Evolutionary conservation across 2,797 vertebrate species (phyloP), one percentile per base, ranked within the genome.

Genomic region (Tenualosa ilisha): DNA sequence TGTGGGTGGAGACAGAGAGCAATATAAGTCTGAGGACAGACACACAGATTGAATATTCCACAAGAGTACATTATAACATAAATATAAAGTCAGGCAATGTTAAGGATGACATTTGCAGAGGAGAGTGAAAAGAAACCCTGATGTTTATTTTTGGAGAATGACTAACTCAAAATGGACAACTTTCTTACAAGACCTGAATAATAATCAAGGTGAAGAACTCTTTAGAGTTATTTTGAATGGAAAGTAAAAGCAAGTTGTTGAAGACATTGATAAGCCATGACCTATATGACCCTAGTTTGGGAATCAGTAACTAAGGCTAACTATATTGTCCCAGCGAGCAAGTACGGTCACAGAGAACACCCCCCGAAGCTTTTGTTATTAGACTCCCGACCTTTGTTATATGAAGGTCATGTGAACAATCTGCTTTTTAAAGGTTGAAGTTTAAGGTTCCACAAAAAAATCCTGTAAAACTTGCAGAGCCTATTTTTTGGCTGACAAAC

Each of bases 1-100:
- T 97, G 93, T 84, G 92, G 91, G 88, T 90, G 93, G 92, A 89
- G 91, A 94, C 92, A 95, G 49, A 93, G 75, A 84, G 50, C 40
- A 75, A 85, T n/a, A 82, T 49, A 12, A 26, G 20, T 24, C 50
- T 59, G n/a, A 50, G 11, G 26, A 17, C 11, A 12, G 40, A 12
- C 13, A 20, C 63, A 15, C 17, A 84, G 20, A 17, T 6, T 12
- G 54, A 79, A 13, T 65, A 1, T 40, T 65, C 6, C 24, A 65
- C 3, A 31, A 68, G n/a, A 68, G 31, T 26, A 31, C 63, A 31
- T 24, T 11, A 68, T 43, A 20, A 13, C 6, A 40, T 43, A 37
- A 43, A 22, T 17, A 37, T 37, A 75, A 43, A 75, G 65, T 72
- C 13, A 68, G 37, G 15, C 68, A 43, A 75, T 75, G 15, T 7